Evolutionary conservation across 2,113 vertebrate genomes (phyloP), one percentile per base, ranked within the genome.

Genomic region (Naja naja): DNA sequence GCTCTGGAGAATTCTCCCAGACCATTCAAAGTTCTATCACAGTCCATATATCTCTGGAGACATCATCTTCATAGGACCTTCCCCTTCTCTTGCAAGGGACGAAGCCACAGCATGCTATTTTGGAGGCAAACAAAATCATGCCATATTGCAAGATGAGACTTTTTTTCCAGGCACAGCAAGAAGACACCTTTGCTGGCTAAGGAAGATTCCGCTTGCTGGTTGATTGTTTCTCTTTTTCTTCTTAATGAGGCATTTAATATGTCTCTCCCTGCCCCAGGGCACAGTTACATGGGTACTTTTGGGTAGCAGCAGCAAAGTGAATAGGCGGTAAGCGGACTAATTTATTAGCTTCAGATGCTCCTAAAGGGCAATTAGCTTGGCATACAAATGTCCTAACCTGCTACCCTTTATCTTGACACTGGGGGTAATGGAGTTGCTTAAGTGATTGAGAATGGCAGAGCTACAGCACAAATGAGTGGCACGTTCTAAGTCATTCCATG

Each of bases 381-480:
- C 54, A 52, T 58, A 90, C 39, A 93, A 86, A 89, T 90, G 69
- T 87, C 74, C 49, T 60, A 90, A 52, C 69, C 30, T 86, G 54
- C 92, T 58, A 49, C 34, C 81, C 11, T 64, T 86, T 89, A 93
- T 86, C 74, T 20, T 39, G 88, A 85, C 5, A 23, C 12, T 64
- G 53, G 30, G 74, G 74, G 30, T 90, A 92, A 92, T 89, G 88
- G 88, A 88, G 53, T 58, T 92, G 89, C 54, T 86, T 85, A 53
- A 90, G 55, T 90, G 88, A 93, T 90, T 93, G 90, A 93, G 88
- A 90, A 54, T 85, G 55, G 54, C 92, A 93, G 22, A 90, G 34
- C 52, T 93, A 43, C 86, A 56, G 23, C 45, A 87, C 60, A 86
- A 85, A 39, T 30, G 39, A 93, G n/a, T 54, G 55, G 55, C 74